Base-by-base conservation (phyloP, 2,888 invertebrate species). In the Exephanes ischioxanthus region DNA sequence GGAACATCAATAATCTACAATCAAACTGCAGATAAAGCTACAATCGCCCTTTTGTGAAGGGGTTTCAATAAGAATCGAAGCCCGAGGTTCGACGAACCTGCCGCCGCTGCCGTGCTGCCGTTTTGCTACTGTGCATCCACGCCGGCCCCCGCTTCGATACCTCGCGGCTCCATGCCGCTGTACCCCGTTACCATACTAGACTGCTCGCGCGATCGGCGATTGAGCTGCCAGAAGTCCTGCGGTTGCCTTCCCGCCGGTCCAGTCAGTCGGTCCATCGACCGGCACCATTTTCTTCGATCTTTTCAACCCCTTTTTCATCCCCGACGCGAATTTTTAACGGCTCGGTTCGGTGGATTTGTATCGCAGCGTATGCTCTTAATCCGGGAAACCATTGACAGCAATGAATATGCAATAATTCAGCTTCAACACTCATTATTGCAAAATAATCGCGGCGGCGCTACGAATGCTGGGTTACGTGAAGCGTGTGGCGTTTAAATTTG, bases 1-100 rank as follows among this genome's bases (percentile, higher is more conserved):
- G 92, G 92, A 93, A 93, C 93, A 93, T 93, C 93, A 94, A 94
- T 94, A 94, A 94, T 93, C 93, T 94, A 93, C 93, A 93, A 94
- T 93, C 93, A 93, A 93, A 93, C 93, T 93, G 92, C 92, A 93
- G 93, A 92, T 93, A 93, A 93, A 93, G 93, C 93, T 93, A 93
- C 91, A 92, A 92, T 93, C 92, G 92, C 88, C 88, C 92, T 91
- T 93, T 93, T 93, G 93, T 93, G 92, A 93, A 90, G 91, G 91
- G 91, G 91, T 93, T 92, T 93, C 93, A 93, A 93, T 93, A 93
- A 93, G 93, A 92, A 92, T 90, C 90, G 91, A 90, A 86, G 86
- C 90, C 90, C 89, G 89, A 88, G 89, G 91, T 90, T 91, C 91
- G 85, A 85, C 87, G 89, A 87, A 87, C 91, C 86, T 87, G 83